Evolutionary conservation across 2,113 vertebrate species (phyloP).

Genomic region (Orycteropus afer): DNA sequence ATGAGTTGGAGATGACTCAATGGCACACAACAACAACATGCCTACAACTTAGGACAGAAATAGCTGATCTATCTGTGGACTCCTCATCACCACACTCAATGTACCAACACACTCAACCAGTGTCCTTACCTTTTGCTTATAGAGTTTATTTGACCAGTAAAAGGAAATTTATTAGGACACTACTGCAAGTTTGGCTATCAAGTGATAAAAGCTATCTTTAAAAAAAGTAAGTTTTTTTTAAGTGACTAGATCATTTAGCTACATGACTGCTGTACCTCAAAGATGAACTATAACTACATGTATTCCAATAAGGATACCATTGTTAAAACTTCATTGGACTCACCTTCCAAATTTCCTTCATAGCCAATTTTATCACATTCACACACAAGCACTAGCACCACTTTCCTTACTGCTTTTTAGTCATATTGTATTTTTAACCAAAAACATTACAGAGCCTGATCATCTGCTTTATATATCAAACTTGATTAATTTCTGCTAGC

Average conservation of each 20-base stretch:
- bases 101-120: background rate
- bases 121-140: background rate
- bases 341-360: background rate
- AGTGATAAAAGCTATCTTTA: background rate
- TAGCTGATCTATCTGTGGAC: background rate
- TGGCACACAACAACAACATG: too few relatives aligned
- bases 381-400: background rate
- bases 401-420: background rate
- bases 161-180: background rate
- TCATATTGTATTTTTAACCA: background rate
- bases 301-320: background rate
- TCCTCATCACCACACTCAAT: background rate
- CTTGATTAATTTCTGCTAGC: background rate
- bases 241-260: background rate
- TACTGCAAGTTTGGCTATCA: background rate
- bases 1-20: too few relatives aligned
- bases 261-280: background rate
- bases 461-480: background rate
- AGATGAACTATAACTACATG: background rate
- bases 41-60: constrained; percentile 36
- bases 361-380: background rate
- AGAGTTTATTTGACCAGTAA: background rate
- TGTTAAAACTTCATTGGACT: background rate
- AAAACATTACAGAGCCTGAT: background rate
- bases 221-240: background rate